These are phyloP conservation scores for Diaprepes abbreviatus DNA, from an alignment of 2,888 invertebrate species.

Conservation along the genomic window DNA sequence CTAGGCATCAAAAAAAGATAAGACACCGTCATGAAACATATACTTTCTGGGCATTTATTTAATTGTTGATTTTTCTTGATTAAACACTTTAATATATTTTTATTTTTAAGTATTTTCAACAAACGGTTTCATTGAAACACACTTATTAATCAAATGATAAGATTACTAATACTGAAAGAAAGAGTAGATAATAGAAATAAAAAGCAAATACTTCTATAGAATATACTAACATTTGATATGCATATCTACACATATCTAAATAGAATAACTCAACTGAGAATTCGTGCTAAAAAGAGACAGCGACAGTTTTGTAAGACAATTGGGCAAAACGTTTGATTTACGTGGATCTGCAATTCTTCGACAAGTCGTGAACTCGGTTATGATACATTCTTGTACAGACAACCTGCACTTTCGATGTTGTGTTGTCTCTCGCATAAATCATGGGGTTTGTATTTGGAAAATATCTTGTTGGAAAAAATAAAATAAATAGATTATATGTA, in stretches of 20 bases:
- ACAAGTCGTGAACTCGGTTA: constrained; percentile 40
- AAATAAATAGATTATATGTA: neutral
- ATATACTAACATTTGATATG: too few species aligned
- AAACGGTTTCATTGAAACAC: too few species aligned
- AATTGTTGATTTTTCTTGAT: too few species aligned
- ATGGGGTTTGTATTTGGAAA: constrained; percentile 37
- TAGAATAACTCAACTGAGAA: constrained; percentile 11
- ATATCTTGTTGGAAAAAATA: neutral
- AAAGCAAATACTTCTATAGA: too few species aligned
- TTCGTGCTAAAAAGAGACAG: constrained; percentile 25
- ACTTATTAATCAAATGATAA: too few species aligned
- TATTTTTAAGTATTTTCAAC: too few species aligned
- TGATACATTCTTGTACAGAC: constrained; percentile 38
- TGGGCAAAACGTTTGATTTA: constrained; percentile 29
- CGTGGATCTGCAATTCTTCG: constrained; percentile 19
- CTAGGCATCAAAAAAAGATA: too few species aligned
- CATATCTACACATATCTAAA: neutral
- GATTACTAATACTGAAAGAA: too few species aligned
- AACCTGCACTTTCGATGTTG: constrained; percentile 43
- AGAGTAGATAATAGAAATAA: too few species aligned
- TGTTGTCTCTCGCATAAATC: constrained; percentile 37
- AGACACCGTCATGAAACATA: too few species aligned
- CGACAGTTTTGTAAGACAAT: constrained; percentile 24
- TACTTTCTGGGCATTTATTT: too few species aligned
- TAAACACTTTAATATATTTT: too few species aligned